Evolutionary conservation across 2,113 vertebrate species (phyloP).

Genomic region (Rhea americana): DNA sequence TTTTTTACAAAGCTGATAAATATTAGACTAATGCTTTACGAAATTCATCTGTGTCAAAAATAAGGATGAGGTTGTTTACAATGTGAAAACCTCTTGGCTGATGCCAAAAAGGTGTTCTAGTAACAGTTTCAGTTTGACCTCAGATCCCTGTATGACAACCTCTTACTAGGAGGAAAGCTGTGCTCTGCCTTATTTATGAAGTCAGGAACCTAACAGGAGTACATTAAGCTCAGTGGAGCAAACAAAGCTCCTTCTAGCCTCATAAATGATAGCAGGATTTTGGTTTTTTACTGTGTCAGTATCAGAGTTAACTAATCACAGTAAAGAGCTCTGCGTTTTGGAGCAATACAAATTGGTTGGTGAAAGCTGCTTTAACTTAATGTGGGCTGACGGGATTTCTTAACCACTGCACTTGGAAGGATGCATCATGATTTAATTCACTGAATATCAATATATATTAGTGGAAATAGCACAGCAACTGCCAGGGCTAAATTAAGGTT

Average conservation of each 20-base stretch:
- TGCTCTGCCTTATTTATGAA: conserved; percentile 31
- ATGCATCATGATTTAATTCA: neutral
- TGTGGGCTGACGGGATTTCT: neutral
- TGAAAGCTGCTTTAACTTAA: neutral
- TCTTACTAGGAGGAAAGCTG: neutral
- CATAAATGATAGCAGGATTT: neutral
- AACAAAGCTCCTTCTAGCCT: neutral
- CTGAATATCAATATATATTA: neutral
- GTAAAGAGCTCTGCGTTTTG: neutral
- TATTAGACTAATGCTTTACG: neutral
- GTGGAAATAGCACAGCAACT: neutral
- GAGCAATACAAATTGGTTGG: neutral
- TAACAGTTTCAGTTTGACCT: neutral
- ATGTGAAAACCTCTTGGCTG: neutral
- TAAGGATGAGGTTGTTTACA: neutral
- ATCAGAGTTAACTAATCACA: neutral
- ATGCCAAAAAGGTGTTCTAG: neutral
- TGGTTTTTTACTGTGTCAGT: neutral
- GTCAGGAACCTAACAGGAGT: neutral
- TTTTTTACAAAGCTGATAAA: neutral
- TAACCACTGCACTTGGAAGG: neutral
- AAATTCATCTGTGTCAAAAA: neutral
- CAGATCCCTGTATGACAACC: neutral
- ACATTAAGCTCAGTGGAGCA: neutral
- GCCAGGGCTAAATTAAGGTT: conserved; percentile 2